These are phyloP conservation scores for Temnothorax rugatulus DNA, from an alignment of 2,888 invertebrate species.

Conservation along the genomic window DNA sequence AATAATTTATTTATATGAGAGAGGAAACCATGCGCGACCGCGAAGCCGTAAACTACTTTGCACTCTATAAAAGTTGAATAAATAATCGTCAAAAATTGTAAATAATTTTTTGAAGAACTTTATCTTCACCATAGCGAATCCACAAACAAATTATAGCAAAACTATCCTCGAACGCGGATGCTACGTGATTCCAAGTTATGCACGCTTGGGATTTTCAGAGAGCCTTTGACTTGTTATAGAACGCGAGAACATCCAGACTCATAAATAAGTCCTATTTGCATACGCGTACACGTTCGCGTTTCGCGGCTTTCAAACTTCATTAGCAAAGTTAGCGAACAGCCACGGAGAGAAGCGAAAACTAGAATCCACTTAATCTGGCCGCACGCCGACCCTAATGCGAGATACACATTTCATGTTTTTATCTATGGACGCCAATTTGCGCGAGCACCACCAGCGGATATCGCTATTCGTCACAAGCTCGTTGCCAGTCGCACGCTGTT, in stretches of 20 bases:
- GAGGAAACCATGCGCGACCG: background rate
- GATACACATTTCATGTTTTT: slow-evolving; percentile 49
- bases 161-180: background rate
- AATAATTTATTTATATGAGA: slow-evolving; percentile 19
- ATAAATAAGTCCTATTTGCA: slow-evolving; percentile 41
- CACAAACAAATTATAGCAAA: background rate
- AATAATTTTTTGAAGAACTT: background rate
- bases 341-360: slow-evolving; percentile 1
- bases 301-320: slow-evolving; percentile 39
- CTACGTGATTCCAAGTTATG: slow-evolving; percentile 24
- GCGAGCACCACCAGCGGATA: slow-evolving; percentile 4
- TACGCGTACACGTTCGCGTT: slow-evolving; percentile 15
- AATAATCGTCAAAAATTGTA: background rate
- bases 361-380: slow-evolving; percentile 45
- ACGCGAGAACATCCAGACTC: background rate
- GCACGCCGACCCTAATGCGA: slow-evolving; percentile 14
- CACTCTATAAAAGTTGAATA: background rate
- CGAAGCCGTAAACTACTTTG: background rate
- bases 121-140: background rate
- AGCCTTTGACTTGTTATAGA: slow-evolving; percentile 38
- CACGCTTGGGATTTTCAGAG: slow-evolving; percentile 15
- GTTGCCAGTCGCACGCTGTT: slow-evolving; percentile 12
- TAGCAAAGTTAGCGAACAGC: background rate
- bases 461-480: slow-evolving; percentile 41
- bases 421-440: background rate